phyloP scores from a whole-genome alignment of 2,888 invertebrate genomes.

The Euplagia quadripunctaria region DNA sequence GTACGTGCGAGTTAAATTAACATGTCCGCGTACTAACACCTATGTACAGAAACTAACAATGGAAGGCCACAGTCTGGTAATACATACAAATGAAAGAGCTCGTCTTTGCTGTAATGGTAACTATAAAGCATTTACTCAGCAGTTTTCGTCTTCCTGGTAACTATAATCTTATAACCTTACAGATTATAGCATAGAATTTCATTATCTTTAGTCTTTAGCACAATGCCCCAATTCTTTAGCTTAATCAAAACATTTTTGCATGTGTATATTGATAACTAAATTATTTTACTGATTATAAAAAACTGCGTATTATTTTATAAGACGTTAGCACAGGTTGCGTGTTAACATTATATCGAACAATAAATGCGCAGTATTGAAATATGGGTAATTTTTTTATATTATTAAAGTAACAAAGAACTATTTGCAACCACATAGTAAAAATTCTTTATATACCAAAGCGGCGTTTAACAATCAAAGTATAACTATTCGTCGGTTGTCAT shows the following conservation, averaged over 20 bases:
- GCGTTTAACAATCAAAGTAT: too few relatives aligned
- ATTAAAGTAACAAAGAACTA: background rate
- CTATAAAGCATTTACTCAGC: constrained; percentile 21
- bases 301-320: constrained; percentile 34
- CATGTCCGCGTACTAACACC: constrained; percentile 77
- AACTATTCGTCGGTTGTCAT: too few relatives aligned
- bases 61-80: constrained; percentile 76
- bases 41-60: constrained; percentile 81
- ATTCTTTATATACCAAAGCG: too few relatives aligned
- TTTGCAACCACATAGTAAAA: too few relatives aligned
- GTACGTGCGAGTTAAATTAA: constrained; percentile 77
- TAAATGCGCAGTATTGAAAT: background rate
- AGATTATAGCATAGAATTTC: constrained; percentile 21
- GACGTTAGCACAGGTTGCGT: constrained; percentile 9
- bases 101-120: constrained; percentile 36
- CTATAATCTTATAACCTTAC: constrained; percentile 8
- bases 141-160: constrained; percentile 35
- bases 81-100: constrained; percentile 74
- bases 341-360: background rate
- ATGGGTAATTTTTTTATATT: background rate
- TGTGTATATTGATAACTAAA: constrained; percentile 14
- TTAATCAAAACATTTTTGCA: background rate
- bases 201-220: constrained; percentile 23
- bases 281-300: constrained; percentile 28
- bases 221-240: constrained; percentile 29